Base-by-base conservation (phyloP, 2,888 invertebrate species). In the Oxycera nigricornis region DNA sequence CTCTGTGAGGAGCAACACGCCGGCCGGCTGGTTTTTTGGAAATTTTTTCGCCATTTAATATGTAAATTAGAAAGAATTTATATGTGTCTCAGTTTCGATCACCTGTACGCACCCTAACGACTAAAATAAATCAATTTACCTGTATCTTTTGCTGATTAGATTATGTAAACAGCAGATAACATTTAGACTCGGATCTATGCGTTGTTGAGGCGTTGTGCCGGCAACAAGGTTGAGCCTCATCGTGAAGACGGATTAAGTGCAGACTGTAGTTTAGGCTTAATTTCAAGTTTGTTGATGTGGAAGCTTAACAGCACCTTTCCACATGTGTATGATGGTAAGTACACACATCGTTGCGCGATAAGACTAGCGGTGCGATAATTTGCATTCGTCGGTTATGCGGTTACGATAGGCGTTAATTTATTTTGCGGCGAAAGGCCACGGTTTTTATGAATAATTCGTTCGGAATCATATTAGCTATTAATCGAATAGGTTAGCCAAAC, bases 141-240 rank as follows among this genome's bases (percentile, higher is more conserved):
- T 20, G 24, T 46, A 17, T 24, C 26, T 9, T 41, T 6, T 39
- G 30, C n/a, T 17, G 65, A 67, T 67, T 67, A 67, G 65, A 67
- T 67, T 67, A 67, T 39, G 62, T 14, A 39, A 62, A 62, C 62
- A 67, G 22, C 41, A 67, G 35, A 67, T 41, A 31, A 22, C 41
- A 24, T 41, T 41, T 31, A 17, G 20, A 39, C 17, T 31, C 35
- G 28, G 20, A 50, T 50, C 11, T 17, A 22, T 20, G 52, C 22
- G 4, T 20, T 11, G 17, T 4, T 24, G 3, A 22, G 24, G 3
- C n/a, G 22, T 20, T 55, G 22, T 9, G 26, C 30, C 30, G 30
- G 26, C 59, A 59, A 17, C 59, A 59, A 59, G 59, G 59, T 30
- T 26, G 59, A 7, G 30, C 52, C 52, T 20, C 24, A 46, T 24